These are phyloP conservation scores for Hipparchia semele DNA, from an alignment of 2,888 invertebrate genomes.

Conservation along the genomic window DNA sequence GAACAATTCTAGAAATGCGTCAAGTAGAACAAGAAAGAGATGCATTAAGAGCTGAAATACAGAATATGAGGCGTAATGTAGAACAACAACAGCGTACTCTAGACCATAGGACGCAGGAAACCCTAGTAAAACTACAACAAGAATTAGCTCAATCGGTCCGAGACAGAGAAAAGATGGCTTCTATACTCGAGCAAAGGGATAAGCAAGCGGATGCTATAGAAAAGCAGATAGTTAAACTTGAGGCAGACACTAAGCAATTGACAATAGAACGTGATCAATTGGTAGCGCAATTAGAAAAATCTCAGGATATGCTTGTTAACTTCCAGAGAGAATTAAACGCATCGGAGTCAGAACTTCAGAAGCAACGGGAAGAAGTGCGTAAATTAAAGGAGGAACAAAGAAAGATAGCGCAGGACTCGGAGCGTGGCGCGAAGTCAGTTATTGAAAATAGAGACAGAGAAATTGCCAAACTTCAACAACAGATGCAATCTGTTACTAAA, in stretches of 20 bases:
- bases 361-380: constrained; percentile 90
- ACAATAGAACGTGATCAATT: constrained; percentile 94
- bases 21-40: constrained; percentile 90
- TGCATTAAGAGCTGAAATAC: constrained; percentile 86
- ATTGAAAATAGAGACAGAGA: constrained; percentile 88
- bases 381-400: constrained; percentile 88
- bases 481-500: constrained; percentile 85
- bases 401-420: constrained; percentile 87
- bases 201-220: constrained; percentile 92
- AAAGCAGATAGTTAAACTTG: constrained; percentile 92
- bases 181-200: constrained; percentile 90
- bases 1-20: constrained; percentile 87
- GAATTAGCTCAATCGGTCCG: constrained; percentile 88
- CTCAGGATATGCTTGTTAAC: constrained; percentile 95
- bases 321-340: constrained; percentile 95
- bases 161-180: constrained; percentile 90
- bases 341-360: constrained; percentile 91
- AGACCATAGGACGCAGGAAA: constrained; percentile 88
- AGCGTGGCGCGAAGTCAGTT: constrained; percentile 87
- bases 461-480: constrained; percentile 87
- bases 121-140: constrained; percentile 87
- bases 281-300: constrained; percentile 94
- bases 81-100: constrained; percentile 86
- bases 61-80: constrained; percentile 84
- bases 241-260: constrained; percentile 92